phyloP scores from a whole-genome alignment of 2,113 vertebrate species.

The Mesitornis unicolor region DNA sequence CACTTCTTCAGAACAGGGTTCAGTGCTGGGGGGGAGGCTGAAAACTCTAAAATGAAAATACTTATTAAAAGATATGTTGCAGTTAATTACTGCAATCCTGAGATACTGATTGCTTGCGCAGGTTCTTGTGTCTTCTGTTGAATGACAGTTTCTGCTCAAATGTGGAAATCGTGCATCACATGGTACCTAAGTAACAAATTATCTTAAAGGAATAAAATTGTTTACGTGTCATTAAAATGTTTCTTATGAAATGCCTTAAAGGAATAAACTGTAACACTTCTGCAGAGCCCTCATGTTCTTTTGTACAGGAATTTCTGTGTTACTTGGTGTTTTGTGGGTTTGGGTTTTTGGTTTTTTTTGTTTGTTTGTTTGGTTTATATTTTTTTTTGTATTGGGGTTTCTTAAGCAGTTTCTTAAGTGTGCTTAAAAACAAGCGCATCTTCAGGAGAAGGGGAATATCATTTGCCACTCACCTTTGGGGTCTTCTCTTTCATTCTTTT shows the following conservation, averaged over 20 bases:
- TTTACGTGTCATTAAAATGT: slow-evolving; percentile 51
- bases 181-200: slow-evolving; percentile 47
- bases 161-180: neutral
- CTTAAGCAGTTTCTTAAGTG: slow-evolving; percentile 10
- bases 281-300: slow-evolving; percentile 22
- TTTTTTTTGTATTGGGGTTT: no score
- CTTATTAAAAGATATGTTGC: neutral
- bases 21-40: neutral
- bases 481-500: slow-evolving; percentile 44
- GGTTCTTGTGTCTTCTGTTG: neutral
- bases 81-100: neutral
- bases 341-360: no score
- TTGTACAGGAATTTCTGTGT: slow-evolving; percentile 62
- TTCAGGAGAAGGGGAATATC: slow-evolving; percentile 18
- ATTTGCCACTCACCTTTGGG: neutral
- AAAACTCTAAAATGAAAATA: slow-evolving; percentile 17
- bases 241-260: slow-evolving; percentile 68
- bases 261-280: slow-evolving; percentile 55
- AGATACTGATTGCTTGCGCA: neutral
- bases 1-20: neutral
- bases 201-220: slow-evolving; percentile 50
- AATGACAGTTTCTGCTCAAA: slow-evolving; percentile 22
- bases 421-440: slow-evolving; percentile 4
- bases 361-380: no score
- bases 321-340: neutral